phyloP scores from a whole-genome alignment of 2,797 vertebrate genomes.

The Champsocephalus gunnari region DNA sequence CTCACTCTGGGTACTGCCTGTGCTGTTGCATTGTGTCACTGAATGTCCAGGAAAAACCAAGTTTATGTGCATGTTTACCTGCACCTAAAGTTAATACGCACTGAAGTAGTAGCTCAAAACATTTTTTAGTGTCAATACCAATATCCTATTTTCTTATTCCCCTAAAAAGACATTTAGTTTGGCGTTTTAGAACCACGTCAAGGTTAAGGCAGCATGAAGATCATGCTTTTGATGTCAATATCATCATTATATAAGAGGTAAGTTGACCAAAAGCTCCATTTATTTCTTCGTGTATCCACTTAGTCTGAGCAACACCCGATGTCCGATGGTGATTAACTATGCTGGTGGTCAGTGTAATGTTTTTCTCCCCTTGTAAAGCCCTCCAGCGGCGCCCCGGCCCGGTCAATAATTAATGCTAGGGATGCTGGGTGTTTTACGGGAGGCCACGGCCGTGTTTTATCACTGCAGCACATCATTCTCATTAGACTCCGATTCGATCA shows the following conservation, averaged over 20 bases:
- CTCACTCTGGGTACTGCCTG: neutral
- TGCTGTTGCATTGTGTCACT: neutral
- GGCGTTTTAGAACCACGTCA: neutral
- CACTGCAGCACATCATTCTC: conserved; percentile 71
- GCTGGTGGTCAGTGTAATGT: conserved; percentile 66
- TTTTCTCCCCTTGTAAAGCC: conserved; percentile 73
- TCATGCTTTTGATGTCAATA: neutral
- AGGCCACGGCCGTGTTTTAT: conserved; percentile 73
- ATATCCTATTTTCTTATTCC: too few relatives aligned
- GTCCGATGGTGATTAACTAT: conserved; percentile 68
- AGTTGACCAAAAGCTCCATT: neutral
- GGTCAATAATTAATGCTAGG: conserved; percentile 79
- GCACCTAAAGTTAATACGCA: too few relatives aligned
- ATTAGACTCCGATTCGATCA: conserved; percentile 69
- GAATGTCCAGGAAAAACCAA: neutral
- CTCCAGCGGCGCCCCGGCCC: conserved; percentile 48
- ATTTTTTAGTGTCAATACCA: too few relatives aligned
- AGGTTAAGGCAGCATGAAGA: neutral
- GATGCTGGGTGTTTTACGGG: conserved; percentile 76
- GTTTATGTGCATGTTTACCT: too few relatives aligned
- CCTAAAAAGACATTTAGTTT: neutral
- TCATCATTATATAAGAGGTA: neutral
- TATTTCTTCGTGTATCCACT: conserved; percentile 16
- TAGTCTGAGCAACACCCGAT: conserved; percentile 38
- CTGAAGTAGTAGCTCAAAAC: too few relatives aligned